A percentile compares a stretch with the other conserved stretches of the same genome.
Conservation (phyloP, 2,113 vertebrate genomes). For the Proteles cristata region DNA sequence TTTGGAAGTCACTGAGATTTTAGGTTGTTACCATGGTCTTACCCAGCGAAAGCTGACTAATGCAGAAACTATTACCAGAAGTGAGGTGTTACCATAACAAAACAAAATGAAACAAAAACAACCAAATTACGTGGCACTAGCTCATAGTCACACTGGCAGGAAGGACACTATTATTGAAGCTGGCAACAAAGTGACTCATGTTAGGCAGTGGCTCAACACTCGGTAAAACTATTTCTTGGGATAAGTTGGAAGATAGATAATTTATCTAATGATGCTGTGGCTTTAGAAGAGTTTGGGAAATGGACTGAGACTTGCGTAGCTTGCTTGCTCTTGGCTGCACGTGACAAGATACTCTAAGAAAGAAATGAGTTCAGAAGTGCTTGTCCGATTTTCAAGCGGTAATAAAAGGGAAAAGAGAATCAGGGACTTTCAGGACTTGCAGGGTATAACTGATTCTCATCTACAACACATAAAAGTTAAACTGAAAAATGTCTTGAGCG, state of each 20-base stretch:
- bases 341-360: background rate
- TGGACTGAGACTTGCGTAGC: background rate
- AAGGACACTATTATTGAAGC: constrained; percentile 35
- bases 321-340: background rate
- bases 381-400: background rate
- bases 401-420: constrained; percentile 31
- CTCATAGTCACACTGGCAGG: background rate
- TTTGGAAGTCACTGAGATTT: constrained; percentile 61
- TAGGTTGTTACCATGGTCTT: constrained; percentile 42
- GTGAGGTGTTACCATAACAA: constrained; percentile 61
- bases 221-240: constrained; percentile 26
- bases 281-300: background rate
- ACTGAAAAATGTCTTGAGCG: background rate
- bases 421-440: background rate
- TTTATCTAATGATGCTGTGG: background rate
- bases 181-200: constrained; percentile 43
- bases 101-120: constrained; percentile 63
- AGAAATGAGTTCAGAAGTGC: background rate
- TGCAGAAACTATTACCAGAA: constrained; percentile 70
- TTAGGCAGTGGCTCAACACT: constrained; percentile 15
- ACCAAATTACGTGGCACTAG: constrained; percentile 35
- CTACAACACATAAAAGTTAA: background rate
- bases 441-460: background rate
- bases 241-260: background rate
- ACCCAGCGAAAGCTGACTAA: constrained; percentile 63